These are phyloP conservation scores for Panonychus citri DNA, from an alignment of 1,140 invertebrate genomes.

Conservation along the genomic window DNA sequence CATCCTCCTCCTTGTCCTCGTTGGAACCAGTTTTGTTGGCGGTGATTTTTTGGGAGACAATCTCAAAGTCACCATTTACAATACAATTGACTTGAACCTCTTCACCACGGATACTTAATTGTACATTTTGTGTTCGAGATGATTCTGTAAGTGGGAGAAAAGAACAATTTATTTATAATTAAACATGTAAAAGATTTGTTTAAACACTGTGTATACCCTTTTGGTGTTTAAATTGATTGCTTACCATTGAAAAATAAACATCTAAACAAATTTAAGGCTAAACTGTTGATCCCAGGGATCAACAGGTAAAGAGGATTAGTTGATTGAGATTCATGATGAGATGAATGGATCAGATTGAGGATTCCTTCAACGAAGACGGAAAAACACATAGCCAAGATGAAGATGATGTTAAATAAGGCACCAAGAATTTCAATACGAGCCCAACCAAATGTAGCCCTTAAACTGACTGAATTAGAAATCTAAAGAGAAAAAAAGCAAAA, in stretches of 20 bases:
- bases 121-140: not conserved
- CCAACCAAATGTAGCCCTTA: slow-evolving; percentile 67
- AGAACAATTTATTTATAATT: not conserved
- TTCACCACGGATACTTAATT: slow-evolving; percentile 9
- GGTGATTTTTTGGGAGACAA: too few relatives aligned
- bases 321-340: slow-evolving; percentile 27
- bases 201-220: not conserved
- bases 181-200: not conserved
- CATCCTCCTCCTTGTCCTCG: too few relatives aligned
- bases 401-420: slow-evolving; percentile 52
- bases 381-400: slow-evolving; percentile 56
- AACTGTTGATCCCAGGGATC: slow-evolving; percentile 35
- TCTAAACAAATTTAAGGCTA: slow-evolving; percentile 41
- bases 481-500: slow-evolving; percentile 25
- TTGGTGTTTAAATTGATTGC: not conserved
- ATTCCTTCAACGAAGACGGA: slow-evolving; percentile 53
- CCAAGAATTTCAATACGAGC: slow-evolving; percentile 59
- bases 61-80: not conserved
- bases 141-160: not conserved
- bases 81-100: slow-evolving; percentile 12
- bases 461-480: slow-evolving; percentile 67
- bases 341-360: slow-evolving; percentile 32
- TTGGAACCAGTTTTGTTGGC: too few relatives aligned
- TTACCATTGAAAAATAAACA: slow-evolving; percentile 45
- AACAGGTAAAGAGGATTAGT: slow-evolving; percentile 50